Conservation (phyloP, 2,888 invertebrate species). For the Bibio marci region DNA sequence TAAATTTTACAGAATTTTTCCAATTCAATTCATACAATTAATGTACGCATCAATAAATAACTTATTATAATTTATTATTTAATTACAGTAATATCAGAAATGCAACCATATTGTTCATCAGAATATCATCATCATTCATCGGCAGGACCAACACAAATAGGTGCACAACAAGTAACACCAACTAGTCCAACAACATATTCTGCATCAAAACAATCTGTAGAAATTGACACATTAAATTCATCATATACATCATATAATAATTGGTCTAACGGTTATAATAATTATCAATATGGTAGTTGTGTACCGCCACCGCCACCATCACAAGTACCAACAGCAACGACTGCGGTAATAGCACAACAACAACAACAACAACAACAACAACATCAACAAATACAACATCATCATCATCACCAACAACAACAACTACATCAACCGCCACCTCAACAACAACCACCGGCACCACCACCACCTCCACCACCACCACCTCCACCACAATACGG, state of each 20-base stretch:
- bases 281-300: conserved; percentile 45
- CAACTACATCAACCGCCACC: conserved; percentile 21
- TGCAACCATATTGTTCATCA: conserved; percentile 31
- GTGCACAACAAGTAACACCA: conserved; percentile 19
- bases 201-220: conserved; percentile 16
- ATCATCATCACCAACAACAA: conserved; percentile 9
- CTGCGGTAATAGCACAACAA: no score
- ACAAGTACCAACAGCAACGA: conserved; percentile 25
- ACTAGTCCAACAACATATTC: conserved; percentile 22
- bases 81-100: conserved; percentile 38
- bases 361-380: no score
- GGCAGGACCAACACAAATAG: conserved; percentile 4
- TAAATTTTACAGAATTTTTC: no score
- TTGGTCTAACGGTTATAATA: conserved; percentile 47
- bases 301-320: conserved; percentile 23
- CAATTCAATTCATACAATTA: no score
- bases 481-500: conserved; percentile 30
- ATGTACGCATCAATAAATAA: no score
- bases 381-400: no score
- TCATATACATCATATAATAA: conserved; percentile 23
- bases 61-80: conserved; percentile 1
- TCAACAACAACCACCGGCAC: conserved; percentile 10
- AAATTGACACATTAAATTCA: conserved; percentile 23
- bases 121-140: conserved; percentile 24
- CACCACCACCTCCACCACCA: conserved; percentile 28